Base-by-base conservation (phyloP, 2,888 invertebrate genomes). In the Drosophila gaucha region DNA sequence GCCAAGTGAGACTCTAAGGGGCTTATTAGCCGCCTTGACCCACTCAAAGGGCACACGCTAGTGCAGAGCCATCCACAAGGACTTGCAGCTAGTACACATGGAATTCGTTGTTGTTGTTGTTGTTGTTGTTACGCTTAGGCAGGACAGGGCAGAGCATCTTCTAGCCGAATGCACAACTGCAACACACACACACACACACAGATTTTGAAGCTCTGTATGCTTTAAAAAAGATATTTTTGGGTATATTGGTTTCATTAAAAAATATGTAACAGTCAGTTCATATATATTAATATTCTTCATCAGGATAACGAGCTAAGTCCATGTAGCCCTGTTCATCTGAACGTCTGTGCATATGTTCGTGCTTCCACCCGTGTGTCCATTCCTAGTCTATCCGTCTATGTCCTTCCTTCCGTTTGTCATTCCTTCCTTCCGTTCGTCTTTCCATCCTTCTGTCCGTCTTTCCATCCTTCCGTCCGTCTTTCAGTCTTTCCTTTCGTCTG, bases 161-260 rank as follows among this genome's bases (percentile, higher is more conserved):
- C 47, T 30, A 69, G 75, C 52, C 55, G 44, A 56, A 41, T 50
- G 49, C 46, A 49, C 51, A 59, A 16, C 41, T 47, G 55, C 30
- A 52, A 58, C 36, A 44, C 24, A 52, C 24, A 33, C 20, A 39
- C 28, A 30, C 31, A 39, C 31, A 35, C 20, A 16, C 9, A 9
- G 30, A 16, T 22, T 28, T 16, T 31, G 10, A 6, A 35, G 16
- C 3, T 12, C 16, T 3, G 8, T 16, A 3, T 9, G 3, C 33
- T 4, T 8, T 14, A 9, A 9, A 22, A 22, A 39, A 8, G n/a
- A 8, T 1, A 26, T 10, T 14, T 41, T 10, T 14, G 41, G 41
- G 24, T 16, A 41, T 41, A 41, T 4, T 16, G 41, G 2, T 24
- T 26, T 41, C 14, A 14, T 26, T 24, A 5, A 4, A 38, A 3